A percentile compares a stretch with the other conserved stretches of the same genome.
phyloP scores from a whole-genome alignment of 2,113 vertebrate species.

The Etheostoma spectabile region DNA sequence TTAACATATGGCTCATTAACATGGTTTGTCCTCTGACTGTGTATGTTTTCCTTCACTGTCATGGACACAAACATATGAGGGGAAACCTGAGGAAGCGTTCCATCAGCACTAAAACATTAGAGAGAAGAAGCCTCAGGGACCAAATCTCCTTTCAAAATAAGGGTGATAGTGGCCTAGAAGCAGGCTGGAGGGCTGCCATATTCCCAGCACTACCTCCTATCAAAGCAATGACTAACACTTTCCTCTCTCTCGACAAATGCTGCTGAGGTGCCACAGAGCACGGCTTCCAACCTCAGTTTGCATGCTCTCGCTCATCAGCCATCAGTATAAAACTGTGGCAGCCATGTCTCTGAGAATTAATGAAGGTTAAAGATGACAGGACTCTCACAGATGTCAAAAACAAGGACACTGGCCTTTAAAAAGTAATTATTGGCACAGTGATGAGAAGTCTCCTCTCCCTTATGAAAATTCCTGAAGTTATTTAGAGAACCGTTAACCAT shows the following conservation, averaged over 20 bases:
- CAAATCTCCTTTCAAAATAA: conserved; percentile 64
- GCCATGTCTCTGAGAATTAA: conserved; percentile 32
- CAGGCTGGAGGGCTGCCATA: conserved; percentile 35
- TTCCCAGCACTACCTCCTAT: conserved; percentile 32
- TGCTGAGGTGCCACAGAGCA: conserved; percentile 20
- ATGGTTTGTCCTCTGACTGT: conserved; percentile 37
- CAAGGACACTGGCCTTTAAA: conserved; percentile 13
- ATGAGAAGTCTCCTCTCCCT: background rate
- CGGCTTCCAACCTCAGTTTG: conserved; percentile 15
- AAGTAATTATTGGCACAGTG: conserved; percentile 6
- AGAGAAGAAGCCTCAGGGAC: conserved; percentile 38
- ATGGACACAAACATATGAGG: conserved; percentile 40
- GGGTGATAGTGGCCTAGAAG: conserved; percentile 45
- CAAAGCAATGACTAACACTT: conserved; percentile 57
- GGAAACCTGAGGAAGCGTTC: conserved; percentile 48
- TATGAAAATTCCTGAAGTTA: background rate
- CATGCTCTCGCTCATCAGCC: conserved; percentile 8
- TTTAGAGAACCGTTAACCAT: background rate
- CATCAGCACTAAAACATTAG: conserved; percentile 61
- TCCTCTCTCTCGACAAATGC: conserved; percentile 42
- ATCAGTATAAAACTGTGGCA: background rate
- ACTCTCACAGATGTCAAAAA: conserved; percentile 17
- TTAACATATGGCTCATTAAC: background rate
- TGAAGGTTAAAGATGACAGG: conserved; percentile 47
- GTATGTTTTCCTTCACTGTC: conserved; percentile 49